Evolutionary conservation across 1,140 invertebrate genomes (phyloP).

Genomic region (Atta cephalotes): DNA sequence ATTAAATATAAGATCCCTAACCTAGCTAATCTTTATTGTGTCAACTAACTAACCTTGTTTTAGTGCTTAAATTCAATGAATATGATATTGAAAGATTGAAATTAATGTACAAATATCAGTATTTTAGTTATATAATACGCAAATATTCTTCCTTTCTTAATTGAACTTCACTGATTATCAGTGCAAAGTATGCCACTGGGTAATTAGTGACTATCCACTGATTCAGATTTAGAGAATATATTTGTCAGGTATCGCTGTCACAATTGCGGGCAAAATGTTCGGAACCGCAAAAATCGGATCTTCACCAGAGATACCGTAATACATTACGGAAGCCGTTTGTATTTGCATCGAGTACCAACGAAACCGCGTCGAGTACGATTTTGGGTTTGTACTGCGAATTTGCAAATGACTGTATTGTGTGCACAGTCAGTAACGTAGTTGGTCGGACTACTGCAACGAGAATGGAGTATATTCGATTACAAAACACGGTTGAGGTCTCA

Average conservation of each 20-base stretch:
- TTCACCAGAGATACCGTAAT: not conserved
- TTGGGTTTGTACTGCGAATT: constrained; percentile 68
- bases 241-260: not conserved
- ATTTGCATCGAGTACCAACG: not conserved
- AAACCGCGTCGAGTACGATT: constrained; percentile 19
- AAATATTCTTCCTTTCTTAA: no score
- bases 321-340: not conserved
- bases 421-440: constrained; percentile 67
- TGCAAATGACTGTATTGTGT: constrained; percentile 63
- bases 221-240: not conserved
- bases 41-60: no score
- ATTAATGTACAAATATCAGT: no score
- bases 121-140: no score
- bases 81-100: no score
- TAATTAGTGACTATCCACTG: no score
- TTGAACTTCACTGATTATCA: no score
- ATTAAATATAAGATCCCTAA: no score
- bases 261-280: not conserved
- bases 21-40: no score
- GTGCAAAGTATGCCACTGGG: no score
- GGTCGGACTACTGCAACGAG: constrained; percentile 68
- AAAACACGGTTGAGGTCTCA: constrained; percentile 63
- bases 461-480: constrained; percentile 70
- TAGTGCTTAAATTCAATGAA: no score
- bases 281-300: constrained; percentile 4